These are phyloP conservation scores for Dicyrtomina minuta DNA, from an alignment of 2,888 invertebrate genomes.

Conservation along the genomic window DNA sequence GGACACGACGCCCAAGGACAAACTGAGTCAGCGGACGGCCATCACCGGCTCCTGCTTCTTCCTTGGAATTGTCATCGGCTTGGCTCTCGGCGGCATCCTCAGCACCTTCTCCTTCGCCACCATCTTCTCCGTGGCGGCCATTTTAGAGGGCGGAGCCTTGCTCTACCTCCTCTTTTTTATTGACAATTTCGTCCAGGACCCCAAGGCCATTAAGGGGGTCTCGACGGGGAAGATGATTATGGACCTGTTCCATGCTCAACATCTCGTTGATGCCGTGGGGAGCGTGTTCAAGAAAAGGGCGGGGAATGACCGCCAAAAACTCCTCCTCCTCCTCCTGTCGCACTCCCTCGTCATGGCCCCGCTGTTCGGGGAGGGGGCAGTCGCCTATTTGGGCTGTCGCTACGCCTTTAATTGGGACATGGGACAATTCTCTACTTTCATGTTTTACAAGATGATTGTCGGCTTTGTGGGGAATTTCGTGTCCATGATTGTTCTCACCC, in stretches of 20 bases:
- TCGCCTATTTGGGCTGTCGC: conserved; percentile 66
- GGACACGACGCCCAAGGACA: conserved; percentile 69
- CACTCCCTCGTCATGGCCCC: conserved; percentile 44
- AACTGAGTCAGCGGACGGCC: conserved; percentile 76
- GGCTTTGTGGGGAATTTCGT: conserved; percentile 50
- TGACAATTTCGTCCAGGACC: too few species aligned
- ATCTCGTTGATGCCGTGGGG: conserved; percentile 61
- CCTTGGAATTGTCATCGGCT: conserved; percentile 79
- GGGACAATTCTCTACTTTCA: conserved; percentile 45
- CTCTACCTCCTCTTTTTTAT: conserved; percentile 55
- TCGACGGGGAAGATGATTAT: conserved; percentile 34
- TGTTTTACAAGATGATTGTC: conserved; percentile 47
- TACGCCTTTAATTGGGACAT: conserved; percentile 86
- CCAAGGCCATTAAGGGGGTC: conserved; percentile 39
- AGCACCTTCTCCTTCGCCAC: conserved; percentile 53
- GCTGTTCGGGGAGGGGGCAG: conserved; percentile 41
- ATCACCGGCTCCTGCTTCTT: conserved; percentile 80
- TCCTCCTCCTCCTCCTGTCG: conserved; percentile 69
- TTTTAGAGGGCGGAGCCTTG: conserved; percentile 54
- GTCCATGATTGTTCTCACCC: conserved; percentile 44
- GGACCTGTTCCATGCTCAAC: conserved; percentile 46
- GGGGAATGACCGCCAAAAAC: conserved; percentile 64
- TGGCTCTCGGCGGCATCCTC: conserved; percentile 77
- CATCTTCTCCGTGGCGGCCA: conserved; percentile 55
- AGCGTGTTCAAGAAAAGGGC: conserved; percentile 66